Conservation (phyloP, 92 coral and sea anemone genomes). For the Porites evermanni region DNA sequence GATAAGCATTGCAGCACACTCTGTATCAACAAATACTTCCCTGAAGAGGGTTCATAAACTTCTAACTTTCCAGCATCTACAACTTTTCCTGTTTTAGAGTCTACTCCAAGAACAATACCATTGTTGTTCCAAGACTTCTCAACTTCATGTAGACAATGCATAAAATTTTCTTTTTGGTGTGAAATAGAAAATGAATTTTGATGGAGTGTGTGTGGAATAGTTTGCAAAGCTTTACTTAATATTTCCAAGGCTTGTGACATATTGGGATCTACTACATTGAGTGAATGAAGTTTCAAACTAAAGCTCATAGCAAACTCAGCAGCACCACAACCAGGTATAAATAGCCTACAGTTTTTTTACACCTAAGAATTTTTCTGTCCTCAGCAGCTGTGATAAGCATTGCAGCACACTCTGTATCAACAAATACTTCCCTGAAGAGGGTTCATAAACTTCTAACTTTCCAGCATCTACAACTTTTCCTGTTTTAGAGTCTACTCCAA, state of each 20-base stretch:
- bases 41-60: constrained; percentile 74
- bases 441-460: constrained; percentile 66
- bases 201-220: constrained; percentile 73
- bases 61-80: constrained; percentile 52
- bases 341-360: constrained; percentile 1
- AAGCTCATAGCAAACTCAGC: constrained; percentile 73
- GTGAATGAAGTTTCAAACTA: constrained; percentile 48
- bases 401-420: constrained; percentile 66
- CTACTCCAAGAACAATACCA: constrained; percentile 62
- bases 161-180: constrained; percentile 39
- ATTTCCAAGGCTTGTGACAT: constrained; percentile 64
- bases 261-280: constrained; percentile 26
- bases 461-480: constrained; percentile 66
- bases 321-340: constrained; percentile 85
- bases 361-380: constrained; percentile 76
- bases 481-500: constrained; percentile 68
- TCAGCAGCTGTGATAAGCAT: constrained; percentile 75
- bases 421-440: constrained; percentile 68
- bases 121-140: constrained; percentile 61
- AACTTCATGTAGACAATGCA: constrained; percentile 47
- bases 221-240: constrained; percentile 72
- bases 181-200: constrained; percentile 62
- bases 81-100: constrained; percentile 61
- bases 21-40: constrained; percentile 65
- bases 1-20: constrained; percentile 70